Conservation (phyloP, 2,888 invertebrate species). For the Drosophila testacea region DNA sequence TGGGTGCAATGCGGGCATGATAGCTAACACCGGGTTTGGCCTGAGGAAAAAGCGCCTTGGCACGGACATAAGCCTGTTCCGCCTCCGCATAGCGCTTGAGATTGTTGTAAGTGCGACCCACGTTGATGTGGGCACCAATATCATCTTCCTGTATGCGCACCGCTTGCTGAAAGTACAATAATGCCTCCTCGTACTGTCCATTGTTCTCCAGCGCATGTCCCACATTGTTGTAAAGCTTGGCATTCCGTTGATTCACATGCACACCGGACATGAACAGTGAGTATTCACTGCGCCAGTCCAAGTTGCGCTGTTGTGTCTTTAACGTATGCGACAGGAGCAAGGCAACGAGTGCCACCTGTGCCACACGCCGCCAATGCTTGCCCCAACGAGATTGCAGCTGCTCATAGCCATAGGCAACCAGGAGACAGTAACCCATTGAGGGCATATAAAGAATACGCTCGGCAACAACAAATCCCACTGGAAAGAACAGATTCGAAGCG, state of each 20-base stretch:
- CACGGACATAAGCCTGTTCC: conserved; percentile 95
- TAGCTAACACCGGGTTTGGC: conserved; percentile 97
- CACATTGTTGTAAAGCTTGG: conserved; percentile 98
- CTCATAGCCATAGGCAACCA: conserved; percentile 95
- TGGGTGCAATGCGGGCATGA: conserved; percentile 97
- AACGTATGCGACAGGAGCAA: conserved; percentile 92
- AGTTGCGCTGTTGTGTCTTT: conserved; percentile 95
- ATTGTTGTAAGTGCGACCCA: conserved; percentile 97
- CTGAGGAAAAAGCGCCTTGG: conserved; percentile 95
- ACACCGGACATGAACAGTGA: conserved; percentile 97
- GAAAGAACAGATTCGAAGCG: conserved; percentile 98
- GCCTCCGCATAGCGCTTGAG: conserved; percentile 95
- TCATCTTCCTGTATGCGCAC: conserved; percentile 97
- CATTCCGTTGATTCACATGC: conserved; percentile 93
- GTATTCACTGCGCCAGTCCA: conserved; percentile 97
- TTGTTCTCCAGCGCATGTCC: conserved; percentile 96
- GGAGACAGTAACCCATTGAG: conserved; percentile 98
- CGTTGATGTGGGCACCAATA: conserved; percentile 98
- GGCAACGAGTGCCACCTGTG: conserved; percentile 85
- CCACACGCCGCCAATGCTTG: conserved; percentile 27
- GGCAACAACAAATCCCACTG: conserved; percentile 98
- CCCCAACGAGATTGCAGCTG: conserved; percentile 85
- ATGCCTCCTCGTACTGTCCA: conserved; percentile 90
- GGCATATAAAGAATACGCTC: conserved; percentile 98
- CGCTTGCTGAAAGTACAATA: conserved; percentile 96